A percentile compares a stretch with the other conserved stretches of the same genome.
Conservation (phyloP, 2,797 vertebrate genomes). For the Coregonus ussuriensis region DNA sequence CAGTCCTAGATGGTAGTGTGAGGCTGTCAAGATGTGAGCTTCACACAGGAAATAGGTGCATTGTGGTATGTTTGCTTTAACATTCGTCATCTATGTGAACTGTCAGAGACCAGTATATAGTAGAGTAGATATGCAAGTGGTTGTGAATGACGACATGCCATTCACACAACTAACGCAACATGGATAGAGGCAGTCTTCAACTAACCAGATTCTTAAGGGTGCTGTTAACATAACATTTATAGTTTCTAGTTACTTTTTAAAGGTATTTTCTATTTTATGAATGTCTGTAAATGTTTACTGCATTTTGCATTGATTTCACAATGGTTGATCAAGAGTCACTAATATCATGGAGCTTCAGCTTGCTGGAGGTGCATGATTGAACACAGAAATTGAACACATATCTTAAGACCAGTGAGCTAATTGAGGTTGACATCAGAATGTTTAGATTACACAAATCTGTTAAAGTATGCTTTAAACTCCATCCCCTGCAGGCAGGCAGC, state of each 20-base stretch:
- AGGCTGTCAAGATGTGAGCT: background rate
- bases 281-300: background rate
- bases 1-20: background rate
- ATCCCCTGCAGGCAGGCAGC: too few species aligned
- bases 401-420: constrained; percentile 17
- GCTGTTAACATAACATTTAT: background rate
- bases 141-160: constrained; percentile 8
- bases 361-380: too few species aligned
- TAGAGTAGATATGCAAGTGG: constrained; percentile 53
- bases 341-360: background rate
- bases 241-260: background rate
- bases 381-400: too few species aligned
- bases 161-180: background rate
- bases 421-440: constrained; percentile 33
- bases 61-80: constrained; percentile 61
- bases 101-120: constrained; percentile 44
- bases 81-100: constrained; percentile 52
- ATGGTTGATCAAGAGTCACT: background rate
- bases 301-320: background rate
- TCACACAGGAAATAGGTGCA: constrained; percentile 45
- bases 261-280: background rate
- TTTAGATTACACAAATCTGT: constrained; percentile 55
- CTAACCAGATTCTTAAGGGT: background rate
- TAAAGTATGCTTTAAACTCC: constrained; percentile 43
- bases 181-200: background rate